phyloP scores from a whole-genome alignment of 2,797 vertebrate genomes.

The Notolepis coatsorum region DNA sequence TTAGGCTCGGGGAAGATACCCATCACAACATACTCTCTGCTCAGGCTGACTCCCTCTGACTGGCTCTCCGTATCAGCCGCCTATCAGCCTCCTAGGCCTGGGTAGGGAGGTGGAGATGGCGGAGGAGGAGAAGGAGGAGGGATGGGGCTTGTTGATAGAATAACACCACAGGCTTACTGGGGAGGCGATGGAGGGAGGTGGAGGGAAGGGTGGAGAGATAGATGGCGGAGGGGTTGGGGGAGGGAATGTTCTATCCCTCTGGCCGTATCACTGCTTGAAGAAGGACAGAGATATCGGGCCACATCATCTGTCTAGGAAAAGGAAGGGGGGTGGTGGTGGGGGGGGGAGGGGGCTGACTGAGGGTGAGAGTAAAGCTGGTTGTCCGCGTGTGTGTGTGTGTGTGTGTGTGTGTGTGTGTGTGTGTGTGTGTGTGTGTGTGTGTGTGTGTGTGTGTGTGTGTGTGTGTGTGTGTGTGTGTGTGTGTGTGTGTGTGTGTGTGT shows the following conservation, averaged over 20 bases:
- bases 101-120: too few relatives aligned
- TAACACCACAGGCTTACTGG: too few relatives aligned
- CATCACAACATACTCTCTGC: too few relatives aligned
- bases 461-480: slow-evolving; percentile 23
- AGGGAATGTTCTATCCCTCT: slow-evolving; percentile 56
- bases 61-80: too few relatives aligned
- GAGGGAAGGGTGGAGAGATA: slow-evolving; percentile 53
- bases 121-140: too few relatives aligned
- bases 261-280: slow-evolving; percentile 55
- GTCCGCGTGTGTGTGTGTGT: slow-evolving; percentile 17
- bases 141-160: too few relatives aligned
- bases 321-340: slow-evolving; percentile 32
- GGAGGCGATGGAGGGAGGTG: too few relatives aligned
- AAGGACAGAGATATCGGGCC: slow-evolving; percentile 70
- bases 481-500: slow-evolving; percentile 20
- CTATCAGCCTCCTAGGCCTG: too few relatives aligned
- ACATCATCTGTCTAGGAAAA: slow-evolving; percentile 67
- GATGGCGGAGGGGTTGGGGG: slow-evolving; percentile 46
- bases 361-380: slow-evolving; percentile 44
- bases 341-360: slow-evolving; percentile 63
- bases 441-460: slow-evolving; percentile 11
- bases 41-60: too few relatives aligned
- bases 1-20: too few relatives aligned
- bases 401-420: slow-evolving; percentile 22
- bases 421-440: slow-evolving; percentile 32